Evolutionary conservation across 2,888 invertebrate genomes (phyloP), one percentile per base, ranked within the genome.

Genomic region (Dorcus hopei): DNA sequence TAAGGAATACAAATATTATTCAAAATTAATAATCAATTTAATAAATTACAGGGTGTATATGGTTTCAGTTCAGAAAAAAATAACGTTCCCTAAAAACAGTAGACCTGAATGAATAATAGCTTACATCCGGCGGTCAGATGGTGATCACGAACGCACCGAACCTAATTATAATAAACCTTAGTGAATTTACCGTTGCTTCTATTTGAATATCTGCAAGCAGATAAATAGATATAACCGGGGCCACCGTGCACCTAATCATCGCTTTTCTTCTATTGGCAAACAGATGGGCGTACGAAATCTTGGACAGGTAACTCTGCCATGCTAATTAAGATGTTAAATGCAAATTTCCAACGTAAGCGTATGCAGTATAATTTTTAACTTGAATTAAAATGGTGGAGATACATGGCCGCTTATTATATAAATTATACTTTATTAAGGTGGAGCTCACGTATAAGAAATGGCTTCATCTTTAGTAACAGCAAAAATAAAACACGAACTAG

Each of bases 251-350:
- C 26, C 26, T 33, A 50, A 50, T 49, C 54, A 54, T 54, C 49
- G 48, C 48, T 40, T 52, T 40, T 16, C 41, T 43, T 11, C 9
- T 50, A 40, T 55, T 41, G 49, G 49, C 19, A 73, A 74, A 71
- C 71, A 73, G 68, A 72, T 74, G 74, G 75, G 75, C 74, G 74
- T 70, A 65, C 62, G 70, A 67, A 65, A 67, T 70, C 68, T 67
- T 67, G 66, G 66, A 66, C 66, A 40, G 62, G 63, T 65, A 68
- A 68, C 65, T 65, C 64, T 67, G 47, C 69, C 68, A 70, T 70
- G 66, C 67, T 76, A 77, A 77, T 77, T 76, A 77, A 76, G 74
- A 75, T 70, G 71, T 71, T 72, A 71, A 73, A 74, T 74, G 73
- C 69, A 74, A 74, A 74, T 74, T 65, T 63, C 59, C 61, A 62